phyloP scores from a whole-genome alignment of 1,140 invertebrate species.

The Trichonephila clavipes region DNA sequence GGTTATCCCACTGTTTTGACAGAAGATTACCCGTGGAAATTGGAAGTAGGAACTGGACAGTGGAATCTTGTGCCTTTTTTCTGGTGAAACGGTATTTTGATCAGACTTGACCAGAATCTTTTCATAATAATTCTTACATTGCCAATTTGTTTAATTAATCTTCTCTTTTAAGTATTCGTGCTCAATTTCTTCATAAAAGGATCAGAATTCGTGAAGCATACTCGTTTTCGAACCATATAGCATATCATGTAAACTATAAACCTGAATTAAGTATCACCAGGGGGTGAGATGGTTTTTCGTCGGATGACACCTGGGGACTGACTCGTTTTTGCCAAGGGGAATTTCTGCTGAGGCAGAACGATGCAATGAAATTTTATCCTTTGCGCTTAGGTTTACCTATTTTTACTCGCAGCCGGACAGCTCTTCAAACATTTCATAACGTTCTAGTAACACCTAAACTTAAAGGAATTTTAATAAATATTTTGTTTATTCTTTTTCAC shows the following conservation, averaged over 20 bases:
- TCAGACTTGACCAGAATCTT: not conserved
- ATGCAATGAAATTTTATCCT: too few species aligned
- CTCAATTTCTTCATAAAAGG: not conserved
- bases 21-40: not conserved
- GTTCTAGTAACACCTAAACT: too few species aligned
- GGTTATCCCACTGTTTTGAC: not conserved
- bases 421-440: too few species aligned
- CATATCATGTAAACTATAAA: too few species aligned
- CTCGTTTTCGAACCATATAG: too few species aligned
- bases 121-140: not conserved
- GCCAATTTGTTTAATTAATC: not conserved
- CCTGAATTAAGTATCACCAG: too few species aligned
- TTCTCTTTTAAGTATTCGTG: not conserved
- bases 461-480: too few species aligned
- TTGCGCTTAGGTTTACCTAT: not conserved
- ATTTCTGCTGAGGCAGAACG: not conserved
- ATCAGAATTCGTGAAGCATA: not conserved
- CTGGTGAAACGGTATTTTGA: not conserved
- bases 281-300: too few species aligned
- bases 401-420: not conserved
- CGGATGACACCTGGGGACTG: not conserved
- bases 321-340: not conserved
- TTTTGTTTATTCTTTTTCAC: too few species aligned
- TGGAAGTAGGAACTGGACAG: not conserved
- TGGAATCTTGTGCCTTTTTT: not conserved